Conservation (phyloP, 2,888 invertebrate species). For the Thelaira solivaga region DNA sequence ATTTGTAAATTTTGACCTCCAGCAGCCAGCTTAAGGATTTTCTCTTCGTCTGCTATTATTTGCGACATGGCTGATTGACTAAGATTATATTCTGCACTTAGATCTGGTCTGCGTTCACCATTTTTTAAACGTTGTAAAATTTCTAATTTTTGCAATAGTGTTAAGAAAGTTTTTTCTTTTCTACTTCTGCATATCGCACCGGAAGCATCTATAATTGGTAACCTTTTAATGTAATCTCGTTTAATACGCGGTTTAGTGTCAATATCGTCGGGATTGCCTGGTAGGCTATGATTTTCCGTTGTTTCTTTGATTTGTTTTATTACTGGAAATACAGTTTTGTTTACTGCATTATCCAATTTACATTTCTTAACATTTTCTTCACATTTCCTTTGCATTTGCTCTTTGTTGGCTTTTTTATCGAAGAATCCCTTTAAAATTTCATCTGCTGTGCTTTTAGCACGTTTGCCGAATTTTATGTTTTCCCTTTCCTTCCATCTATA, state of each 20-base stretch:
- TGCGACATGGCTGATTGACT: constrained; percentile 54
- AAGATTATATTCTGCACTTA: constrained; percentile 43
- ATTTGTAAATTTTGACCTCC: constrained; percentile 54
- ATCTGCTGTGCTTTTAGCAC: neutral
- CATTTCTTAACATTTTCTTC: neutral
- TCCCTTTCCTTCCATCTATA: constrained; percentile 54
- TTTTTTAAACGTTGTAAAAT: constrained; percentile 50
- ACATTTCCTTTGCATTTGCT: neutral
- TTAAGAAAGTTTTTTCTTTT: constrained; percentile 54
- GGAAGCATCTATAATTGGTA: constrained; percentile 28
- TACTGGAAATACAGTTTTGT: neutral
- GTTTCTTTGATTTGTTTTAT: neutral
- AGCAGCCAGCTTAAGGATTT: constrained; percentile 42
- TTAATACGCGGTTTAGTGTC: constrained; percentile 12
- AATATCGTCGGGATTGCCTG: neutral
- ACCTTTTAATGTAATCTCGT: constrained; percentile 10
- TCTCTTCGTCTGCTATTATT: constrained; percentile 47
- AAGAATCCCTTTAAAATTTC: constrained; percentile 37
- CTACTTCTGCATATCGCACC: constrained; percentile 23
- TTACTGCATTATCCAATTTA: neutral
- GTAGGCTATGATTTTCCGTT: neutral
- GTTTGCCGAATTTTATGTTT: constrained; percentile 36
- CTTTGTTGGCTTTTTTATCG: neutral
- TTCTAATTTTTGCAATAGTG: constrained; percentile 50
- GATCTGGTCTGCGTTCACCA: constrained; percentile 40